Conservation (phyloP, 2,113 vertebrate genomes). For the Eubucco bourcierii region DNA sequence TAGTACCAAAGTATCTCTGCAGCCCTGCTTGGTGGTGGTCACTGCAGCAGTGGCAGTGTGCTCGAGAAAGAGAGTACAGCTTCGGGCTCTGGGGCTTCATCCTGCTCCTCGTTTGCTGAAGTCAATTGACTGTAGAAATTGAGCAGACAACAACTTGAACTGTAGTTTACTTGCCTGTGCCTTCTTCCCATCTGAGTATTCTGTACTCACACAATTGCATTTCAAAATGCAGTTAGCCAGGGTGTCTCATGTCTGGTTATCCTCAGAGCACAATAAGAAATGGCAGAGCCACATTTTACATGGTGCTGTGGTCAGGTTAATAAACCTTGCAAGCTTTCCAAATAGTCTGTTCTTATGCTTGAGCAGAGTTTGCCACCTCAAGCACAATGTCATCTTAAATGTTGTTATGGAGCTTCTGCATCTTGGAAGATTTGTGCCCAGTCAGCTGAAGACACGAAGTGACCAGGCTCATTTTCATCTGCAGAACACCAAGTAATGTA, state of each 20-base stretch:
- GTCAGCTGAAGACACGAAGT: neutral
- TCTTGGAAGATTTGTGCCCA: neutral
- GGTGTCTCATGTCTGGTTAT: neutral
- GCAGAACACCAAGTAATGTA: neutral
- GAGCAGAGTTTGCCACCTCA: neutral
- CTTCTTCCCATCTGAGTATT: neutral
- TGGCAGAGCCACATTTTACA: neutral
- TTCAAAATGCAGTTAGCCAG: neutral
- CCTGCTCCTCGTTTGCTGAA: neutral
- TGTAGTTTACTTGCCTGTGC: neutral
- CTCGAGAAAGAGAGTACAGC: neutral
- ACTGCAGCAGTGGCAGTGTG: neutral
- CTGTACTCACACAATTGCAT: neutral
- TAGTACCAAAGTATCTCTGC: neutral
- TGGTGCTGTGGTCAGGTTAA: neutral
- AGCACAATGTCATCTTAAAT: constrained; percentile 29
- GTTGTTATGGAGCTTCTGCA: neutral
- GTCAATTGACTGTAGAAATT: neutral
- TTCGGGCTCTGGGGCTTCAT: neutral
- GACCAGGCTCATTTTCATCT: neutral
- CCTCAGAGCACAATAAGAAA: neutral
- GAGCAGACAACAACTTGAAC: neutral
- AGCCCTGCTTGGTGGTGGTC: neutral
- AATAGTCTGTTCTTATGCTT: neutral
- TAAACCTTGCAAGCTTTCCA: constrained; percentile 18